Percentiles rank a stretch among this genome's conserved stretches.
These are phyloP conservation scores for Trissolcus brochymenae DNA, from an alignment of 2,888 invertebrate genomes.

Conservation along the genomic window DNA sequence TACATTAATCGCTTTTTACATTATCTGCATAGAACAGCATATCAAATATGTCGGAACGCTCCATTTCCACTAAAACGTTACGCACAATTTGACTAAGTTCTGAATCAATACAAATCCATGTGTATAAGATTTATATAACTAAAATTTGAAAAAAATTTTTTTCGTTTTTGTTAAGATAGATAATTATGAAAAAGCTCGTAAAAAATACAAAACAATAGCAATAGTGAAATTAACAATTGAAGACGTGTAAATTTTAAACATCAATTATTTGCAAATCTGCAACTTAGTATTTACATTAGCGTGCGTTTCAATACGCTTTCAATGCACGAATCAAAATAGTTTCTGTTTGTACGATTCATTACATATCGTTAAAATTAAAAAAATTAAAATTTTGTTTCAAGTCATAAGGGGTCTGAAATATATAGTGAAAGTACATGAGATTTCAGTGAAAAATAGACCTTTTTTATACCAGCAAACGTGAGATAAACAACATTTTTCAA, in stretches of 20 bases:
- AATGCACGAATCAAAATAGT: conserved; percentile 38
- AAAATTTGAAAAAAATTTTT: conserved; percentile 22
- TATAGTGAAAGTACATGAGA: too few relatives aligned
- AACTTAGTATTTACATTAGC: conserved; percentile 48
- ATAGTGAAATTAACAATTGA: conserved; percentile 42
- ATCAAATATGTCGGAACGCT: conserved; percentile 21
- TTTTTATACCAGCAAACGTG: too few relatives aligned
- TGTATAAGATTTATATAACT: conserved; percentile 22
- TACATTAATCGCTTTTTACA: conserved; percentile 41
- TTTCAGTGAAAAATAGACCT: too few relatives aligned
- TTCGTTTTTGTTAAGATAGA: conserved; percentile 18
- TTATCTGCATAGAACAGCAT: conserved; percentile 25
- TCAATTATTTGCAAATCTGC: conserved; percentile 42
- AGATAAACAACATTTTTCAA: too few relatives aligned
- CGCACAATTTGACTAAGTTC: conserved; percentile 18
- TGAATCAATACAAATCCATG: conserved; percentile 28
- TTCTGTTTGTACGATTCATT: conserved; percentile 21
- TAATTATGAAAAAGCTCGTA: conserved; percentile 48
- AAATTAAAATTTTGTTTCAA: neutral
- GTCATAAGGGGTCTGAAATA: conserved; percentile 25
- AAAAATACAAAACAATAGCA: conserved; percentile 55
- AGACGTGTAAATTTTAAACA: conserved; percentile 45
- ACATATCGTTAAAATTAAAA: conserved; percentile 17
- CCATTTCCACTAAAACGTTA: neutral
- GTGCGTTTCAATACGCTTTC: conserved; percentile 49